These are phyloP conservation scores for Montipora cactus DNA, from an alignment of 64 coral and sea anemone genomes.

Conservation along the genomic window DNA sequence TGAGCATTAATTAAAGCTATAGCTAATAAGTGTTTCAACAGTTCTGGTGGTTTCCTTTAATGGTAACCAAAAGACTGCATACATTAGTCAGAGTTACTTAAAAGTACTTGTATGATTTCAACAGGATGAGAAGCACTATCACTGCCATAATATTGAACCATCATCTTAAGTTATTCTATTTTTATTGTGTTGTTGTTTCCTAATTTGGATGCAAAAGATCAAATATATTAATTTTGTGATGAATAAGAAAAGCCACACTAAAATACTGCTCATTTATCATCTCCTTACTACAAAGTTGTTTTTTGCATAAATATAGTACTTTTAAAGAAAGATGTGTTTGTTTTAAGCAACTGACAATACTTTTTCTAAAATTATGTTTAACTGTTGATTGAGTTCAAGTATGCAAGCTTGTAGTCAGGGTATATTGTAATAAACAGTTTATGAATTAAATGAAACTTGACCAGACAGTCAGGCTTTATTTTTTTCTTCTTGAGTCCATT, in stretches of 20 bases:
- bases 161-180: not conserved
- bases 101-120: not conserved
- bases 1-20: not conserved
- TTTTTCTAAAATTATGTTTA: too few species aligned
- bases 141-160: not conserved
- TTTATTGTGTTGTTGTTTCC: conserved; percentile 1
- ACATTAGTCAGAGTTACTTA: not conserved
- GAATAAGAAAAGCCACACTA: not conserved
- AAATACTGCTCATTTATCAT: not conserved
- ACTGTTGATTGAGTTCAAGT: too few species aligned
- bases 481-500: not conserved
- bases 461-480: conserved; percentile 34
- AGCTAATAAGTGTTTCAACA: not conserved
- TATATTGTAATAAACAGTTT: not conserved
- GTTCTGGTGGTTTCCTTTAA: not conserved
- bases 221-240: conserved; percentile 3
- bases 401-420: conserved; percentile 1
- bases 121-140: not conserved
- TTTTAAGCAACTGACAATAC: not conserved
- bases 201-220: conserved; percentile 1
- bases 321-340: not conserved
- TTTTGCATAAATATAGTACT: not conserved
- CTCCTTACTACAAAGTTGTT: not conserved
- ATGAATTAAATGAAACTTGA: not conserved
- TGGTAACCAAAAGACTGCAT: not conserved